phyloP scores from a whole-genome alignment of 1,140 invertebrate species.

The Chironomus striatipennis region DNA sequence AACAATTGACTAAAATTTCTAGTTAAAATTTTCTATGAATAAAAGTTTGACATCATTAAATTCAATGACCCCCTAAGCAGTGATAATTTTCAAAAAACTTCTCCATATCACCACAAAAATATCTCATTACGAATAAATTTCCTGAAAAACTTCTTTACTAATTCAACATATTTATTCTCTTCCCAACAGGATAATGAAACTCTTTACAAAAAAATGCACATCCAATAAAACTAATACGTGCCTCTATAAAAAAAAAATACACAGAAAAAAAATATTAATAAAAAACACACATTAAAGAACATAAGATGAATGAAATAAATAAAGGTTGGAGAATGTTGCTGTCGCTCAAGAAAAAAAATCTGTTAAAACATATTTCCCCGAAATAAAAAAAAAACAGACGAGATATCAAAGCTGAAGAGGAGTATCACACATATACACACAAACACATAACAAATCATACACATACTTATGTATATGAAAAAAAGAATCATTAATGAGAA shows the following conservation, averaged over 20 bases:
- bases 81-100: too few species aligned
- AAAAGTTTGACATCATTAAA: too few species aligned
- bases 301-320: conserved; percentile 2
- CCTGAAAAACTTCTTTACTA: neutral
- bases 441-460: neutral
- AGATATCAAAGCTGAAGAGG: neutral
- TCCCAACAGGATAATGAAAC: conserved; percentile 10
- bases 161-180: neutral
- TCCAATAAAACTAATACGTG: conserved; percentile 23
- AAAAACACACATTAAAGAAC: neutral
- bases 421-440: too few species aligned
- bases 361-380: neutral
- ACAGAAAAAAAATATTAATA: conserved; percentile 8
- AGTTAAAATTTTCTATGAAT: too few species aligned
- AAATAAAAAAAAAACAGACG: neutral
- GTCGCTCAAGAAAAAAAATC: conserved; percentile 16
- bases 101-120: neutral
- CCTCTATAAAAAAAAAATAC: conserved; percentile 18
- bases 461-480: neutral
- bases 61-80: too few species aligned
- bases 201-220: conserved; percentile 24
- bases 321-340: neutral
- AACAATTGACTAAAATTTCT: too few species aligned
- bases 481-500: conserved; percentile 7
- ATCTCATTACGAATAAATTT: neutral